Evolutionary conservation across 2,888 invertebrate species (phyloP).

Genomic region (Trachelus tabidus): DNA sequence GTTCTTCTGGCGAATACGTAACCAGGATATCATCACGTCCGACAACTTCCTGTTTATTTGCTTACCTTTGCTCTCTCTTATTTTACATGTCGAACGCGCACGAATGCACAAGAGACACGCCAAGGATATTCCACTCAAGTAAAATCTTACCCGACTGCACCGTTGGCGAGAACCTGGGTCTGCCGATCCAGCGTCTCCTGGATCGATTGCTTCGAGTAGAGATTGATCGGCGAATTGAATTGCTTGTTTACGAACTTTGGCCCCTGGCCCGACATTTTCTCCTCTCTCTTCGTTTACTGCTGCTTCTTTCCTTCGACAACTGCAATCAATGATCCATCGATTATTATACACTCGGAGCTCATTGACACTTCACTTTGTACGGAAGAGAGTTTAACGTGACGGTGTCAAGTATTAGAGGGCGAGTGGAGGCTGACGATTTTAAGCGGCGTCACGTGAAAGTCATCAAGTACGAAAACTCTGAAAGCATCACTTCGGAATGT

Average conservation of each 20-base stretch:
- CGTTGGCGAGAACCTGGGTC: slow-evolving; percentile 80
- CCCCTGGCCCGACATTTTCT: slow-evolving; percentile 76
- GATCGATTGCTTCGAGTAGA: slow-evolving; percentile 85
- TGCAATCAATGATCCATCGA: slow-evolving; percentile 13
- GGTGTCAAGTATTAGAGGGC: not conserved
- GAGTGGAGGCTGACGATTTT: not conserved
- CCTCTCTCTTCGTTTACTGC: not conserved
- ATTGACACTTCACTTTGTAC: not conserved
- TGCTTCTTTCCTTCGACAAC: slow-evolving; percentile 42
- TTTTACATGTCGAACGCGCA: not conserved
- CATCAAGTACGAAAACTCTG: not conserved
- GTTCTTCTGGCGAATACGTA: slow-evolving; percentile 4
- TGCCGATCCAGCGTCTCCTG: slow-evolving; percentile 84
- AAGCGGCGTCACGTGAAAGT: not conserved
- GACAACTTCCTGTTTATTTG: not conserved
- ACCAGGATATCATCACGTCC: not conserved
- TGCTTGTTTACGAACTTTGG: slow-evolving; percentile 86
- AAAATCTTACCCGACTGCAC: slow-evolving; percentile 80
- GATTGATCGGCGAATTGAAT: slow-evolving; percentile 88
- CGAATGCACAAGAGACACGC: not conserved
- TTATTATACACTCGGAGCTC: not conserved
- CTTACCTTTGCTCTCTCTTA: not conserved
- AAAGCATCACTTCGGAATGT: slow-evolving; percentile 17
- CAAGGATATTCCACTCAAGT: not conserved
- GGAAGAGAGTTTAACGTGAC: too few species aligned